A percentile compares a stretch with the other conserved stretches of the same genome.
Evolutionary conservation across 2,113 vertebrate species (phyloP).

Genomic region (Chaetodon auriga): DNA sequence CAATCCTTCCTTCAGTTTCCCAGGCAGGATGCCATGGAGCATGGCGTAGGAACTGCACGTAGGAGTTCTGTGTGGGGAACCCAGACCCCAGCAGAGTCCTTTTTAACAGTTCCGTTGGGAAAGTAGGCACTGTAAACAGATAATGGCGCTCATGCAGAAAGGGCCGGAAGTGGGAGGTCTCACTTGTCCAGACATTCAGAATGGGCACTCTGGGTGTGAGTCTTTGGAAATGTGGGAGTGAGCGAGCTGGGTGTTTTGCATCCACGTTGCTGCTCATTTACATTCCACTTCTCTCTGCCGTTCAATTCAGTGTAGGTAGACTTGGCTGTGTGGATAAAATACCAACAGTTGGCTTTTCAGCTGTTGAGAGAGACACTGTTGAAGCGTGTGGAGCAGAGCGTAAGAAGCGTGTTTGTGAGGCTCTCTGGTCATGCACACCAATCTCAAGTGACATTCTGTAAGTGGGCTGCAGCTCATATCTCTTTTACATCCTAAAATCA

Average conservation of each 20-base stretch:
- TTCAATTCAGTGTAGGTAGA: slow-evolving; percentile 5
- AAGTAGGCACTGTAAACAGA: slow-evolving; percentile 79
- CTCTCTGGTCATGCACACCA: slow-evolving; percentile 34
- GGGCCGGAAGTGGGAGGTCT: slow-evolving; percentile 72
- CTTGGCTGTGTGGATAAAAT: slow-evolving; percentile 28
- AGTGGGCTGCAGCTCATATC: slow-evolving; percentile 40
- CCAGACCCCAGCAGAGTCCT: slow-evolving; percentile 66
- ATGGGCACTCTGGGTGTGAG: slow-evolving; percentile 45
- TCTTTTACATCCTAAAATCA: slow-evolving; percentile 65
- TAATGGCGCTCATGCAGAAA: slow-evolving; percentile 76
- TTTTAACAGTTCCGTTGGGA: slow-evolving; percentile 74
- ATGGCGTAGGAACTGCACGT: slow-evolving; percentile 43
- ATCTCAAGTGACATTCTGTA: slow-evolving; percentile 47
- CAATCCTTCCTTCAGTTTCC: slow-evolving; percentile 73
- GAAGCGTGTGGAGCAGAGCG: slow-evolving; percentile 13
- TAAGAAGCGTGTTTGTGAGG: slow-evolving; percentile 30
- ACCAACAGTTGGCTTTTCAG: slow-evolving; percentile 36
- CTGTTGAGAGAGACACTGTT: slow-evolving; percentile 33
- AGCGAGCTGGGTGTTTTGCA: slow-evolving; percentile 23
- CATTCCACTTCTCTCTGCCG: slow-evolving; percentile 34
- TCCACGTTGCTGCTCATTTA: background rate
- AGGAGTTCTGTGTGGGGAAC: slow-evolving; percentile 60
- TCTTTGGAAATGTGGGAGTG: slow-evolving; percentile 41
- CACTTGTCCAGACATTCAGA: slow-evolving; percentile 61
- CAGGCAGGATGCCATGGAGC: slow-evolving; percentile 53